Conservation (phyloP, 2,888 invertebrate genomes). For the Monoplex corrugatus region DNA sequence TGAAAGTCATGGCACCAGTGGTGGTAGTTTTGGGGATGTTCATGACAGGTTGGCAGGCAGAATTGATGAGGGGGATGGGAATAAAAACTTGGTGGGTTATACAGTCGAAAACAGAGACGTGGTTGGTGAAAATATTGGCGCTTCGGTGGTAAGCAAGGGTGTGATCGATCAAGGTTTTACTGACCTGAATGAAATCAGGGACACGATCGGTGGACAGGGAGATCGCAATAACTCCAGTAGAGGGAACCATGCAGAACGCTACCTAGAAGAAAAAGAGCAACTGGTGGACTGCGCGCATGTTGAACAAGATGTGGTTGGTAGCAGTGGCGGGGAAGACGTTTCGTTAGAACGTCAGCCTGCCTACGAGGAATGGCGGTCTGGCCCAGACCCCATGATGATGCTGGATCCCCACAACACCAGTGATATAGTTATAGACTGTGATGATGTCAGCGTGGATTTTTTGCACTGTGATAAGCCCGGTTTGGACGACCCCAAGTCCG, state of each 20-base stretch:
- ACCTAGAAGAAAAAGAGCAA: not conserved
- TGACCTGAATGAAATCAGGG: not conserved
- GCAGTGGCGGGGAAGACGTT: not conserved
- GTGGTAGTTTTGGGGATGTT: not conserved
- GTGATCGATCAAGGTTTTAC: not conserved
- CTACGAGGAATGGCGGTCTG: not conserved
- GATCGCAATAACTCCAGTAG: not conserved
- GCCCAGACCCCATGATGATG: not conserved
- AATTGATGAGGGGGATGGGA: not conserved
- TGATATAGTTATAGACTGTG: not conserved
- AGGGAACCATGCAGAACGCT: not conserved
- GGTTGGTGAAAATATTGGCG: not conserved
- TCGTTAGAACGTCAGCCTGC: not conserved
- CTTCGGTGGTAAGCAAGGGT: not conserved
- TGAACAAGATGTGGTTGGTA: not conserved
- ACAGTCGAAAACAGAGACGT: not conserved
- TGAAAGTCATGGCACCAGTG: not conserved
- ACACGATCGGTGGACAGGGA: not conserved
- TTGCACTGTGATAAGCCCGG: not conserved
- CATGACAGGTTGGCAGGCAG: not conserved
- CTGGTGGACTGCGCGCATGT: too few species aligned
- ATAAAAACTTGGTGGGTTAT: not conserved
- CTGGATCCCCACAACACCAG: not conserved
- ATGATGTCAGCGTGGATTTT: not conserved
- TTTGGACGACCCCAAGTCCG: not conserved